phyloP scores from a whole-genome alignment of 2,888 invertebrate genomes.

The Machimus rusticus region DNA sequence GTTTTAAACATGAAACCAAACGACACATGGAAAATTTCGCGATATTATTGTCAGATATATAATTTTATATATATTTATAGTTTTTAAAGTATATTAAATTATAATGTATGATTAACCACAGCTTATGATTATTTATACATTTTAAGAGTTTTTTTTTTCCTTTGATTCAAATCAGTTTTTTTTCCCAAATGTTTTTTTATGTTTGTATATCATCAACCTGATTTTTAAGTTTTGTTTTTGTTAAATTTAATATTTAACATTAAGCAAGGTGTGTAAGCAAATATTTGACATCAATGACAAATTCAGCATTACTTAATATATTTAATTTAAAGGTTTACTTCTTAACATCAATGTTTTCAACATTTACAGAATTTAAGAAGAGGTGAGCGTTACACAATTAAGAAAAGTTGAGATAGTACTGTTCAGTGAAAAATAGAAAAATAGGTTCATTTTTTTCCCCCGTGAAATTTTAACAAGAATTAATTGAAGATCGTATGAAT shows the following conservation, averaged over 20 bases:
- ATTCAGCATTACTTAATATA: not conserved
- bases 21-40: slow-evolving; percentile 9
- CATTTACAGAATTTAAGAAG: not conserved
- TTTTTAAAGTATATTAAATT: not conserved
- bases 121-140: slow-evolving; percentile 17
- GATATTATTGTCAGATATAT: slow-evolving; percentile 26
- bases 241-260: not conserved
- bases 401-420: not conserved
- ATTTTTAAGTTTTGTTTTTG: not conserved
- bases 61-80: not conserved
- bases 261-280: not conserved
- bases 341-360: not conserved
- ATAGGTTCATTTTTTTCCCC: too few relatives aligned
- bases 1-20: slow-evolving; percentile 27
- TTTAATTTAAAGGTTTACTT: not conserved
- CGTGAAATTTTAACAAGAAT: not conserved
- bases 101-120: not conserved
- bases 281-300: not conserved
- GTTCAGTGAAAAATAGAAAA: not conserved
- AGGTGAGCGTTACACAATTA: not conserved
- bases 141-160: not conserved
- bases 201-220: not conserved
- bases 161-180: not conserved
- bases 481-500: too few relatives aligned
- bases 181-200: not conserved